Evolutionary conservation across 2,888 invertebrate genomes (phyloP), one percentile per base, ranked within the genome.

Genomic region (Xanthia icteritia): DNA sequence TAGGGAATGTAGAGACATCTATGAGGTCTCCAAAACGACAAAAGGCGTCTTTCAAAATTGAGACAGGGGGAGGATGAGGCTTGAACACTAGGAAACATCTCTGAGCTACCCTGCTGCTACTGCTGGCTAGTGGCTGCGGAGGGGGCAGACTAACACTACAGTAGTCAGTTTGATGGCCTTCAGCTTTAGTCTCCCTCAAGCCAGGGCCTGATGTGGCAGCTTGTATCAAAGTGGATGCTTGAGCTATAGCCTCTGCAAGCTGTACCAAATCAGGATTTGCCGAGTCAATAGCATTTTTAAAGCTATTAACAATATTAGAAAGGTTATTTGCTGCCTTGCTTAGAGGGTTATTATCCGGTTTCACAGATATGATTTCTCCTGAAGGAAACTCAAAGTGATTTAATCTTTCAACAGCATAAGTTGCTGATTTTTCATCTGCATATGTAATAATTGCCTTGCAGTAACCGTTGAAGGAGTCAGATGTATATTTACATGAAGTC

Each of bases 361-460:
- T 97, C 0, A 98, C 98, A 81, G 98, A 97, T 89, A 99, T 96
- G 71, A 98, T 97, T 91, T 98, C 98, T 56, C 99, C 99, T 36
- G 98, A 98, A 0, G 99, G 99, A 95, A 99, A 99, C 94, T 99
- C 99, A 93, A 99, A 98, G 13, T 98, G 98, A 92, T 99, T 98
- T 73, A 99, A 96, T 93, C 98, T 98, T 89, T 99, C 98, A 88
- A 98, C 97, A 64, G 98, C 98, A 95, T 98, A 98, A 0, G 92
- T 91, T 31, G 96, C 97, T 45, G 94, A 92, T 80, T 92, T 93
- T 74, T 94, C 92, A 80, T 91, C 92, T 15, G 93, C 90, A 91
- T 96, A 97, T n/a, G 94, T 93, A 20, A 96, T 90, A 2, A 90
- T 73, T 20, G 94, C 94, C 82, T 92, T 94, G 92, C 89, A 97